Base-by-base conservation (phyloP, 2,888 invertebrate species). In the Drosophila robusta region DNA sequence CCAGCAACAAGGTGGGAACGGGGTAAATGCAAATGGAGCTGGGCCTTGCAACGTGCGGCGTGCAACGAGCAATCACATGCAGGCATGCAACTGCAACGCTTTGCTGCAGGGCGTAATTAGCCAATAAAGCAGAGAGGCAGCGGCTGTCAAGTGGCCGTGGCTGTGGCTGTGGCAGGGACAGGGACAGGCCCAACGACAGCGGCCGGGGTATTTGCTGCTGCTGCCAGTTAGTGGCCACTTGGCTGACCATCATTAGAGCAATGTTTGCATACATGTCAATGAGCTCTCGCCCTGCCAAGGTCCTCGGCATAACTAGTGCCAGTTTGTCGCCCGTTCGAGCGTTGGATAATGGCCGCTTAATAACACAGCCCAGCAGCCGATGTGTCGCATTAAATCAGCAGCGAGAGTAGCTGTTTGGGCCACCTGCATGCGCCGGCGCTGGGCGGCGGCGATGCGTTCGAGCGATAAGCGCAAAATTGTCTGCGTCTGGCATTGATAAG, bases 401-500 rank as follows among this genome's bases (percentile, higher is more conserved):
- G 32, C 46, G 24, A 8, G 36, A 29, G 9, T 68, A 26, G 38
- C 39, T 60, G 49, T 32, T 64, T 58, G 57, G 44, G 56, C 63
- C 64, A 73, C 72, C 84, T 78, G 79, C 78, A 68, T 84, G 61
- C 16, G 34, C 14, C 42, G 26, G 26, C 7, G 29, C 8, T 29
- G 29, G 29, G 29, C 29, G 29, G 8, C 29, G 29, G 64, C 63
- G 87, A 84, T 88, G 67, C 70, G 66, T 70, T 66, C 66, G 62
- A 68, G 51, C 70, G 89, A 89, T 87, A 87, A 89, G 72, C 51
- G 61, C 76, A 57, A 71, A 87, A 85, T 87, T 70, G 89, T 81
- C 89, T 89, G 85, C 72, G 87, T 87, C 89, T 87, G 89, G 87
- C 90, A 87, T 81, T 88, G 87, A 87, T 87, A 87, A 88, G 89